These are phyloP conservation scores for Hemaris fuciformis DNA, from an alignment of 2,888 invertebrate species.

Conservation along the genomic window DNA sequence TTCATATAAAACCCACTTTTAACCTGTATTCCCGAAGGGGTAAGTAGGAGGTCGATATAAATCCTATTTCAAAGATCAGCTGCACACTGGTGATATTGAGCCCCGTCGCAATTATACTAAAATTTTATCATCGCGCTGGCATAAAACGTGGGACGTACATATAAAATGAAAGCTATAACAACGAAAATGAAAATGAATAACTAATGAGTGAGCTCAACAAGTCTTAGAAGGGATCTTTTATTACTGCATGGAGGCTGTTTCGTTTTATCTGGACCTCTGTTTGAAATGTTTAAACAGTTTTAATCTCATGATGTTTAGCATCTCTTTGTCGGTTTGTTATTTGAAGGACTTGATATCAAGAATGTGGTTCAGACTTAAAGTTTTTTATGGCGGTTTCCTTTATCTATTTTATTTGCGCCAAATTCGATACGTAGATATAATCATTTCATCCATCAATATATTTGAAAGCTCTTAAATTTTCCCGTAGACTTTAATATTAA, in stretches of 20 bases:
- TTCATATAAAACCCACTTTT: too few relatives aligned
- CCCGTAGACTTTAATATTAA: too few relatives aligned
- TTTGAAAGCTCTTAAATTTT: too few relatives aligned
- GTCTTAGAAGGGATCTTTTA: slow-evolving; percentile 62
- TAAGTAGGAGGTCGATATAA: too few relatives aligned
- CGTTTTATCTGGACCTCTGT: slow-evolving; percentile 42
- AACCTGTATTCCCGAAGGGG: too few relatives aligned
- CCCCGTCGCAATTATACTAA: slow-evolving; percentile 35
- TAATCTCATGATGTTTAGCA: slow-evolving; percentile 38
- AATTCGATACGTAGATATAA: too few relatives aligned
- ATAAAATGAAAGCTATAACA: slow-evolving; percentile 59
- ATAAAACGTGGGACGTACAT: slow-evolving; percentile 43
- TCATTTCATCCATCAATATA: too few relatives aligned
- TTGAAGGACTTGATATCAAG: not conserved
- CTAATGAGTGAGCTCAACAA: slow-evolving; percentile 66
- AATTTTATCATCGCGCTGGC: slow-evolving; percentile 45
- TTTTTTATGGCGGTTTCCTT: too few relatives aligned
- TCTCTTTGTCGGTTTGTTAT: not conserved
- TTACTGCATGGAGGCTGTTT: slow-evolving; percentile 44
- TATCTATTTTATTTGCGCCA: too few relatives aligned
- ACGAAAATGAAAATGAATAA: slow-evolving; percentile 71
- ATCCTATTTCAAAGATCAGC: slow-evolving; percentile 23
- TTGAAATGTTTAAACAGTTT: slow-evolving; percentile 34
- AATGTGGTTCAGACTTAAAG: too few relatives aligned
- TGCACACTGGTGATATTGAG: slow-evolving; percentile 32